Evolutionary conservation across 2,888 invertebrate genomes (phyloP).

Genomic region (Fissipunctia ypsillon): DNA sequence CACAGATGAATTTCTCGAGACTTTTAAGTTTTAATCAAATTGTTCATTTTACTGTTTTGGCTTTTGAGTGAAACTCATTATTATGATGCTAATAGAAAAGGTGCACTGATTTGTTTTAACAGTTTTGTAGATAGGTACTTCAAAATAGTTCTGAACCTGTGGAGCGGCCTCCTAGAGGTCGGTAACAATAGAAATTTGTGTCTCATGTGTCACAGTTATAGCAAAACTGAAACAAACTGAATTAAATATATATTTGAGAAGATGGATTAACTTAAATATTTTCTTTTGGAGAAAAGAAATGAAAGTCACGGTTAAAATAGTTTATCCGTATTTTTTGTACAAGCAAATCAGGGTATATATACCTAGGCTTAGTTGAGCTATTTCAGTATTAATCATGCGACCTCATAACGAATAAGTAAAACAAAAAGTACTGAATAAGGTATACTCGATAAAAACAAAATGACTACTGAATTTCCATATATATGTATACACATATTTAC

Average conservation of each 20-base stretch:
- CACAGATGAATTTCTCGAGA: slow-evolving; percentile 80
- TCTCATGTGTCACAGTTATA: too few relatives aligned
- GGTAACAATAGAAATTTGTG: too few relatives aligned
- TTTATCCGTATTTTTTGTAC: not conserved
- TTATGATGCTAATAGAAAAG: slow-evolving; percentile 34
- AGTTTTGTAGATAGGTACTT: not conserved
- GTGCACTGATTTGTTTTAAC: slow-evolving; percentile 17
- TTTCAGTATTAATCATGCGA: not conserved
- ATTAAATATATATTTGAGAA: not conserved
- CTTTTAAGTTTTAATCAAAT: slow-evolving; percentile 79
- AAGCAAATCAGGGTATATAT: not conserved
- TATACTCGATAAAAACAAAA: not conserved
- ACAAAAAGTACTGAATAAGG: not conserved
- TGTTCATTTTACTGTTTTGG: slow-evolving; percentile 74
- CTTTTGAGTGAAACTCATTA: slow-evolving; percentile 34
- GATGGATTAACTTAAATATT: not conserved
- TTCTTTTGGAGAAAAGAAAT: not conserved
- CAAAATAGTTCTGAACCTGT: too few relatives aligned
- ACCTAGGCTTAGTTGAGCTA: not conserved
- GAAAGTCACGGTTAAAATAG: not conserved
- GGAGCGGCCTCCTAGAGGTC: too few relatives aligned
- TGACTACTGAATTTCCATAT: not conserved
- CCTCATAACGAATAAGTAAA: not conserved
- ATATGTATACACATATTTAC: too few relatives aligned
- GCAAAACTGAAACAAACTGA: too few relatives aligned